These are phyloP conservation scores for Decapterus maruadsi DNA, from an alignment of 2,797 vertebrate genomes.

Conservation along the genomic window DNA sequence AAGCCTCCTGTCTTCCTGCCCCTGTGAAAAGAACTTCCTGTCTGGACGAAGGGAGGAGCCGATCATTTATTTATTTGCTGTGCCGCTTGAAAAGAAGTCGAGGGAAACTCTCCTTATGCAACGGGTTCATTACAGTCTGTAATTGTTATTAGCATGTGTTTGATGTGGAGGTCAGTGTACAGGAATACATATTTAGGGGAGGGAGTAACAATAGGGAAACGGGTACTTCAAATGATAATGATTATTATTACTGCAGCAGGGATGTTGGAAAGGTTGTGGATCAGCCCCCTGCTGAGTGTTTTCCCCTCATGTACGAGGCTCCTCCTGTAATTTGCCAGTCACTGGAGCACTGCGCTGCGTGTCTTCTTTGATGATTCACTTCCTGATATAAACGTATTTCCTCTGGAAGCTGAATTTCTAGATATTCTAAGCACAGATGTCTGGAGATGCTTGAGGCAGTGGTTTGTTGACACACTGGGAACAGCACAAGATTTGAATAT, in stretches of 20 bases:
- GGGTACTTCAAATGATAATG: conserved; percentile 82
- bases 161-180: conserved; percentile 80
- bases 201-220: conserved; percentile 83
- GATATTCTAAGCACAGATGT: conserved; percentile 26
- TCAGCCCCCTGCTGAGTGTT: conserved; percentile 67
- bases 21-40: conserved; percentile 86
- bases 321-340: conserved; percentile 55
- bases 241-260: conserved; percentile 82
- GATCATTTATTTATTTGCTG: conserved; percentile 86
- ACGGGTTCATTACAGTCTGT: conserved; percentile 75
- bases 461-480: background rate
- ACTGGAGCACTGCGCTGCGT: conserved; percentile 22
- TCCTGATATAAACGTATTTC: conserved; percentile 41
- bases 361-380: conserved; percentile 58
- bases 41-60: conserved; percentile 77
- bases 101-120: conserved; percentile 82
- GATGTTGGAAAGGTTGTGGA: conserved; percentile 78
- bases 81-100: conserved; percentile 82
- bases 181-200: conserved; percentile 65
- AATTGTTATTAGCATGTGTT: conserved; percentile 85
- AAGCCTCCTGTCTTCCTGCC: conserved; percentile 87
- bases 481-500: conserved; percentile 20
- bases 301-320: conserved; percentile 73
- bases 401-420: conserved; percentile 35
- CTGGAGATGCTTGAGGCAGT: background rate